These are phyloP conservation scores for Orthosia incerta DNA, from an alignment of 2,888 invertebrate species.

Conservation along the genomic window DNA sequence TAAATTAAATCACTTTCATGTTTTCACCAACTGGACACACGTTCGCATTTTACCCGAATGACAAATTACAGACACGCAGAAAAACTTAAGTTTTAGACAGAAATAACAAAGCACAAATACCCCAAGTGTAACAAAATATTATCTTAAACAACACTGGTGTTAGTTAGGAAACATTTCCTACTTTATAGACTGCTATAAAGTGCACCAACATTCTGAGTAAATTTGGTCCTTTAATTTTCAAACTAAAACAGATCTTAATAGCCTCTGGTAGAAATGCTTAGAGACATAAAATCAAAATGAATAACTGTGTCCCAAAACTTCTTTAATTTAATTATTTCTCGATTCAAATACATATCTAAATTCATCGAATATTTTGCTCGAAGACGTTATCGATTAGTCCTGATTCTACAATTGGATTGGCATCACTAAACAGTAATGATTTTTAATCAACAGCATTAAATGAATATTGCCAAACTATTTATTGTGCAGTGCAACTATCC, in stretches of 20 bases:
- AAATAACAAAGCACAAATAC: not conserved
- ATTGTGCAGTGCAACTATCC: conserved; percentile 11
- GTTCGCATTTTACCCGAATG: no score
- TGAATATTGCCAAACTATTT: not conserved
- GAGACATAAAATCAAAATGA: no score
- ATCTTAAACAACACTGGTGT: no score
- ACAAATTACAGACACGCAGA: no score
- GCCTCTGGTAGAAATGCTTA: not conserved
- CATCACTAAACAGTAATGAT: not conserved
- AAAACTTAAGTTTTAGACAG: not conserved
- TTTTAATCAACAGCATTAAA: not conserved
- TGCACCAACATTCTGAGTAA: no score
- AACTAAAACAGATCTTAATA: not conserved
- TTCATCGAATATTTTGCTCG: not conserved
- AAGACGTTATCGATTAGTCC: not conserved
- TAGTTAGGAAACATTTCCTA: not conserved
- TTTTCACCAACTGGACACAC: no score
- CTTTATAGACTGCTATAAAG: no score
- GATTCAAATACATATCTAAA: no score
- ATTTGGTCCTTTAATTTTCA: not conserved
- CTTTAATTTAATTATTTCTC: not conserved
- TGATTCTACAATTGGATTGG: not conserved
- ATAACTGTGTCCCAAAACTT: not conserved
- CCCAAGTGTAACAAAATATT: no score
- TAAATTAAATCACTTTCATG: no score